A percentile compares a stretch with the other conserved stretches of the same genome.
phyloP scores from a whole-genome alignment of 2,113 vertebrate species.

The Trogon melanurus region DNA sequence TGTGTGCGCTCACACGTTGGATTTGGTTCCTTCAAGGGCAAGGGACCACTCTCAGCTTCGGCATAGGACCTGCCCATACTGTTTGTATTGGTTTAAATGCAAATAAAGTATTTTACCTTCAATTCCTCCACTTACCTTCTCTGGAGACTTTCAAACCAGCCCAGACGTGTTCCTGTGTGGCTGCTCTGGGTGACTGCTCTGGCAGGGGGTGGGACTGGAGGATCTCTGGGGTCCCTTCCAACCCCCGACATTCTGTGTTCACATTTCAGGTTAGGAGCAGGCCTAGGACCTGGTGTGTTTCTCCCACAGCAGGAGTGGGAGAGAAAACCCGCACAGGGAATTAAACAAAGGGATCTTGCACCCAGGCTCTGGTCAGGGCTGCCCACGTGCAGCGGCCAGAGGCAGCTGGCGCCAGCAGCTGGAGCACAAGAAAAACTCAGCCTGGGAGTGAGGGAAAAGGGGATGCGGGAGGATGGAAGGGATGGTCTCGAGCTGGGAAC shows the following conservation, averaged over 20 bases:
- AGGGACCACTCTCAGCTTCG: neutral
- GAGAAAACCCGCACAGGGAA: neutral
- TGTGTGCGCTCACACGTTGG: neutral
- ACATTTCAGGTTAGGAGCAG: neutral
- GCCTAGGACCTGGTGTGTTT: neutral
- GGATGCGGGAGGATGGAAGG: neutral
- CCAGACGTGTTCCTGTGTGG: too few species aligned
- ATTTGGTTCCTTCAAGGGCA: neutral
- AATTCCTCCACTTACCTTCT: neutral
- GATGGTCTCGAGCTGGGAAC: neutral
- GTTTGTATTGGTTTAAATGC: neutral
- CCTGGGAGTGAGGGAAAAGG: neutral
- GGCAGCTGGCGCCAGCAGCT: neutral
- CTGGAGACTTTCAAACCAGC: too few species aligned
- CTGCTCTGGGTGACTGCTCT: too few species aligned
- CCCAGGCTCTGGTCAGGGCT: rapidly evolving
- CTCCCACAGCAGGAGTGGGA: neutral
- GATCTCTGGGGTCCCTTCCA: too few species aligned
- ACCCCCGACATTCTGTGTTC: neutral
- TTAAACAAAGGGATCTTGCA: rapidly evolving
- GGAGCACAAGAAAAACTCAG: neutral
- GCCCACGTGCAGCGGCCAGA: neutral
- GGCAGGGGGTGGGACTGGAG: too few species aligned
- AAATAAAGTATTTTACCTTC: neutral
- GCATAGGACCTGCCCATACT: neutral